Evolutionary conservation across 2,113 vertebrate species (phyloP).

Genomic region (Channa maculata): DNA sequence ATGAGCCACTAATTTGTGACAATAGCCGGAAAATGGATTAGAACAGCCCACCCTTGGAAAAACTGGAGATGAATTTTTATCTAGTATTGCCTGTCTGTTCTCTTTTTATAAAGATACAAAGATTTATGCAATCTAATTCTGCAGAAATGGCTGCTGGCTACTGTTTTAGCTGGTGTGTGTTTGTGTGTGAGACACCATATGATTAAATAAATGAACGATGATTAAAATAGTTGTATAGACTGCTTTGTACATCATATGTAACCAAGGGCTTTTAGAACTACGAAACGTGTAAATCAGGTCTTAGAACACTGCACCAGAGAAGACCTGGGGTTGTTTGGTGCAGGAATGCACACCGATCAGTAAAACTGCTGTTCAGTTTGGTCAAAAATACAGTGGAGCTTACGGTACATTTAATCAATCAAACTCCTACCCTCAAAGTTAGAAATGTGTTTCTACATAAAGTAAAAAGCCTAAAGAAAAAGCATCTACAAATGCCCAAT

Average conservation of each 20-base stretch:
- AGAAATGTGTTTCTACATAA: neutral
- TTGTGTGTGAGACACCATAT: slow-evolving; percentile 4
- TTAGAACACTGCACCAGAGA: slow-evolving; percentile 32
- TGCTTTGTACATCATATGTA: slow-evolving; percentile 33
- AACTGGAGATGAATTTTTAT: slow-evolving; percentile 60
- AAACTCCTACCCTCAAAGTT: neutral
- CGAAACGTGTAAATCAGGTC: slow-evolving; percentile 43
- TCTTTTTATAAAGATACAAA: slow-evolving; percentile 43
- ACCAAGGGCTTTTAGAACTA: slow-evolving; percentile 38
- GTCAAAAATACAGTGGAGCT: slow-evolving; percentile 9
- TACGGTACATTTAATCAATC: slow-evolving; percentile 20
- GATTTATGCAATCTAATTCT: slow-evolving; percentile 61
- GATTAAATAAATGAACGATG: slow-evolving; percentile 28
- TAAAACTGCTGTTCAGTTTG: neutral
- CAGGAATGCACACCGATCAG: slow-evolving; percentile 30
- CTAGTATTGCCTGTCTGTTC: slow-evolving; percentile 56
- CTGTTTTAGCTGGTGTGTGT: slow-evolving; percentile 18
- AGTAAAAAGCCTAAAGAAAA: neutral
- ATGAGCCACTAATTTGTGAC: slow-evolving; percentile 62
- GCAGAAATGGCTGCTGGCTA: slow-evolving; percentile 54
- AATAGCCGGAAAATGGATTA: slow-evolving; percentile 58
- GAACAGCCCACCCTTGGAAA: slow-evolving; percentile 40
- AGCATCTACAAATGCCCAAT: neutral
- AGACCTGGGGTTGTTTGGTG: slow-evolving; percentile 47
- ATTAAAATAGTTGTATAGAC: slow-evolving; percentile 38